A percentile compares a stretch with the other conserved stretches of the same genome.
These are phyloP conservation scores for Serranus cabrilla DNA, from an alignment of 2,797 vertebrate species.

Conservation along the genomic window DNA sequence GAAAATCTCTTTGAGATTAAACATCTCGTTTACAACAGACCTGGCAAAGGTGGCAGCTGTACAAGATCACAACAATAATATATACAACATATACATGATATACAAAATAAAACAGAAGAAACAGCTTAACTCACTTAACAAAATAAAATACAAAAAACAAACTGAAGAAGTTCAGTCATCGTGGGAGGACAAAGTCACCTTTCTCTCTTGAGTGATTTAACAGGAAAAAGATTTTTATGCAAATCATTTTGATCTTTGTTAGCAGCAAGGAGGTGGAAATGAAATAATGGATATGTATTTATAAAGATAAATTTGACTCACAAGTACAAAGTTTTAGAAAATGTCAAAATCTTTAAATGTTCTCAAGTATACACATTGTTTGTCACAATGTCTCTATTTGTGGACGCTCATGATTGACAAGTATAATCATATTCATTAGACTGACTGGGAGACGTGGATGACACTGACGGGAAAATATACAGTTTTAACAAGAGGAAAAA, in stretches of 20 bases:
- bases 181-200: conserved; percentile 4
- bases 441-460: neutral
- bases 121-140: neutral
- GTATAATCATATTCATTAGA: conserved; percentile 1
- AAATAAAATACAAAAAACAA: neutral
- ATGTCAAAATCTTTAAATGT: neutral
- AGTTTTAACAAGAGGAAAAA: no score
- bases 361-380: neutral
- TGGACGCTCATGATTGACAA: neutral
- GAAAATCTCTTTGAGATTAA: no score
- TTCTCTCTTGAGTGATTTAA: neutral
- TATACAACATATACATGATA: no score
- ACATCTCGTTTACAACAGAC: no score
- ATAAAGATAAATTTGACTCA: neutral
- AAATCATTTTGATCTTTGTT: neutral
- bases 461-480: neutral
- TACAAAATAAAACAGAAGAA: no score
- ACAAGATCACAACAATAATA: no score
- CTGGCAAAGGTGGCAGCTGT: no score
- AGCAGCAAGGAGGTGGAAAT: neutral
- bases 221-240: conserved; percentile 8
- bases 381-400: neutral
- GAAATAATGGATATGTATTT: neutral
- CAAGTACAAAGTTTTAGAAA: neutral
- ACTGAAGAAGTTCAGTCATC: neutral